These are phyloP conservation scores for Neopipo cinnamomea DNA, from an alignment of 2,113 vertebrate species.

Conservation along the genomic window DNA sequence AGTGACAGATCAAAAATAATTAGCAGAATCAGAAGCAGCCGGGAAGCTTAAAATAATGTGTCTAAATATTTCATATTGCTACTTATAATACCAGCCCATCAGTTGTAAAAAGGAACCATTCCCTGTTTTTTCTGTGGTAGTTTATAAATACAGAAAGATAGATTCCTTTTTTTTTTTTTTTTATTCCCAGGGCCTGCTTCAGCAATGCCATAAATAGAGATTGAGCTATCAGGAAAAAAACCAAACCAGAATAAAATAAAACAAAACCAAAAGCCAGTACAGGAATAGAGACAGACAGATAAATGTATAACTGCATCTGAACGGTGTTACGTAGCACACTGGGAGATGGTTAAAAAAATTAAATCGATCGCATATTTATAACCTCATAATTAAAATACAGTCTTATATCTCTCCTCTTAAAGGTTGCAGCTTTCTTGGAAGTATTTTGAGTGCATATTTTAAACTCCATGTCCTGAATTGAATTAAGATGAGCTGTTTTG, in stretches of 20 bases:
- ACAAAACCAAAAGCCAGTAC: neutral
- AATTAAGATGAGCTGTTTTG: conserved; percentile 43
- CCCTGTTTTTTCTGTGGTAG: conserved; percentile 10
- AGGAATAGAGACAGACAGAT: neutral
- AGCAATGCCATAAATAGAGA: conserved; percentile 17
- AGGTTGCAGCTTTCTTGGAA: conserved; percentile 46
- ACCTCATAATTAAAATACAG: conserved; percentile 44
- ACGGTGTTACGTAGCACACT: neutral
- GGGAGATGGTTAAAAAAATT: neutral
- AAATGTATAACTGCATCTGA: neutral
- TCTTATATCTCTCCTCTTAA: conserved; percentile 44
- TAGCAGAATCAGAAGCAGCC: conserved; percentile 48
- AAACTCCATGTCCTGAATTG: neutral
- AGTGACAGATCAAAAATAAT: conserved; percentile 57
- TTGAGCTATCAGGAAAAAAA: neutral
- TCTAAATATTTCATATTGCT: conserved; percentile 48
- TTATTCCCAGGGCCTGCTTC: neutral
- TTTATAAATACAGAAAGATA: conserved; percentile 38
- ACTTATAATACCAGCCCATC: conserved; percentile 22
- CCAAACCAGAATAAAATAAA: neutral
- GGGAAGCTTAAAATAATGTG: conserved; percentile 44
- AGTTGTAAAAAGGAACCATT: conserved; percentile 13
- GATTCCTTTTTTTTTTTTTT: neutral
- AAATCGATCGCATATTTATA: conserved; percentile 27
- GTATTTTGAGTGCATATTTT: conserved; percentile 35